Conservation (phyloP, 2,797 vertebrate species). For the Serranus cabrilla region DNA sequence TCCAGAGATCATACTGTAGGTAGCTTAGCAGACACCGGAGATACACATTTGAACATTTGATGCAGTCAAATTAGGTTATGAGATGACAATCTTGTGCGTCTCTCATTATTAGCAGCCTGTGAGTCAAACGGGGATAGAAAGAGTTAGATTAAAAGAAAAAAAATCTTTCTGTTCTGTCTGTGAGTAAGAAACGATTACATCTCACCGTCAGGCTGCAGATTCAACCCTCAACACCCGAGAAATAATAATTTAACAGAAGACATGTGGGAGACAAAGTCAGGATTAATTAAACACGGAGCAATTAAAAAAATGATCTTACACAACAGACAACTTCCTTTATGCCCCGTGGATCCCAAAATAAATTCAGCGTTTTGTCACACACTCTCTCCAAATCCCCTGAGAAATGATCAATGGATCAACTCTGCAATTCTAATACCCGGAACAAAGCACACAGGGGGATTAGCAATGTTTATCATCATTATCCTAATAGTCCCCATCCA, state of each 20-base stretch:
- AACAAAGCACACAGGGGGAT: slow-evolving; percentile 70
- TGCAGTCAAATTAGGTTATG: slow-evolving; percentile 1
- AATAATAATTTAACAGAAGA: slow-evolving; percentile 24
- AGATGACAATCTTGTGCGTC: slow-evolving; percentile 7
- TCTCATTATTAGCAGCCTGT: not conserved
- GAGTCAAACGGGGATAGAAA: slow-evolving; percentile 24
- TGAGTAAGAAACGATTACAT: slow-evolving; percentile 33
- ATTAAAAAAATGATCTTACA: slow-evolving; percentile 58
- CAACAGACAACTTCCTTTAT: slow-evolving; percentile 48
- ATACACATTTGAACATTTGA: slow-evolving; percentile 33
- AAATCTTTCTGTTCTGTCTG: not conserved
- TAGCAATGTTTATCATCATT: slow-evolving; percentile 78
- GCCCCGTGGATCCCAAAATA: slow-evolving; percentile 56
- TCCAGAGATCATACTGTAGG: slow-evolving; percentile 28
- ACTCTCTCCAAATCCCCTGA: slow-evolving; percentile 54
- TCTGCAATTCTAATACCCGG: slow-evolving; percentile 60
- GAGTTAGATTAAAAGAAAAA: slow-evolving; percentile 7
- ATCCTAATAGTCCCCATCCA: slow-evolving; percentile 66
- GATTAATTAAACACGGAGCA: slow-evolving; percentile 59
- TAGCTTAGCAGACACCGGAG: slow-evolving; percentile 24
- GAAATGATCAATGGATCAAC: slow-evolving; percentile 74
- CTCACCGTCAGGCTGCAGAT: slow-evolving; percentile 26
- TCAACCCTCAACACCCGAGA: slow-evolving; percentile 20
- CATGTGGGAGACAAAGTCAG: slow-evolving; percentile 50
- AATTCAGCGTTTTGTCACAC: slow-evolving; percentile 40